These are phyloP conservation scores for Cephus cinctus DNA, from an alignment of 1,140 invertebrate species.

Conservation along the genomic window DNA sequence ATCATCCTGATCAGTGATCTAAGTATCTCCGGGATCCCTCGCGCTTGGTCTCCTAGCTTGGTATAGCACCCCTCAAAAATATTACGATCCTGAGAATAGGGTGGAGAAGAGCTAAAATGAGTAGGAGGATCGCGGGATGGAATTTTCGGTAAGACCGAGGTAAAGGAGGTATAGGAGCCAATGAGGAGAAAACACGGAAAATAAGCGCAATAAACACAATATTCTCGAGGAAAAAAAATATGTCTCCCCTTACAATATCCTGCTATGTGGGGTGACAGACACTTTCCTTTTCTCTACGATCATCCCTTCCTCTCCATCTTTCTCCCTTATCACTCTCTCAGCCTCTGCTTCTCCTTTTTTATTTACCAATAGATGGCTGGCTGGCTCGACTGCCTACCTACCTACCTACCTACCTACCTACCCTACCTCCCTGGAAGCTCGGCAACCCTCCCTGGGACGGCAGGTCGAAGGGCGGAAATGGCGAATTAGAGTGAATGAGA, in stretches of 20 bases:
- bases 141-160: too few species aligned
- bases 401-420: background rate
- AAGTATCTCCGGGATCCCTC: too few species aligned
- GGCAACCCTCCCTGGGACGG: slow-evolving; percentile 15
- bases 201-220: slow-evolving; percentile 31
- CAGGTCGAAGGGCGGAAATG: slow-evolving; percentile 30
- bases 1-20: too few species aligned
- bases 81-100: too few species aligned
- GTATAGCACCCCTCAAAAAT: too few species aligned
- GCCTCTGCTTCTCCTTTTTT: slow-evolving; percentile 15
- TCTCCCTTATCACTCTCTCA: slow-evolving; percentile 8
- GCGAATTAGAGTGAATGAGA: slow-evolving; percentile 39
- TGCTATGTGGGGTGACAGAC: slow-evolving; percentile 2
- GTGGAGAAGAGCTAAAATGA: too few species aligned
- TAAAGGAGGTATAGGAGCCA: too few species aligned
- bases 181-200: slow-evolving; percentile 24
- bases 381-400: too few species aligned
- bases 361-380: too few species aligned
- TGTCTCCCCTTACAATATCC: slow-evolving; percentile 9
- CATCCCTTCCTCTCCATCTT: slow-evolving; percentile 13
- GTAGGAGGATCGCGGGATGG: too few species aligned
- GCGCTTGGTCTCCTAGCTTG: too few species aligned
- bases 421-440: slow-evolving; percentile 1
- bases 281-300: slow-evolving; percentile 10
- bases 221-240: slow-evolving; percentile 14